Evolutionary conservation across 1,140 invertebrate species (phyloP).

Genomic region (Brachionus koreanus): DNA sequence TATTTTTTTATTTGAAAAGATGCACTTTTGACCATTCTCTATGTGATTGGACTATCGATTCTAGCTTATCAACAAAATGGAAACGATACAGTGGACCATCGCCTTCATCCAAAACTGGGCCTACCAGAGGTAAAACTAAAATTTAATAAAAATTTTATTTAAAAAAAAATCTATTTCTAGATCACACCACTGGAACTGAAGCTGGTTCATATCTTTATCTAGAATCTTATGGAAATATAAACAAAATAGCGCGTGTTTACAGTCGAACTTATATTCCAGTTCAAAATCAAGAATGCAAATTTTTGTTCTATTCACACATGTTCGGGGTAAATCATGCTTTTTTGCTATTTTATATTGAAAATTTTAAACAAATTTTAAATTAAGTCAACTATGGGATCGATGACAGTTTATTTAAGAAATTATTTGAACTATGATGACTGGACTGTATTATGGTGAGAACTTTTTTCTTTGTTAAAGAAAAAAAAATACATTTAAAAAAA

Average conservation of each 20-base stretch:
- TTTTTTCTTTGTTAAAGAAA: not conserved
- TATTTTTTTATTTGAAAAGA: not conserved
- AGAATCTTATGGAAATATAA: conserved; percentile 47
- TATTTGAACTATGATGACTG: not conserved
- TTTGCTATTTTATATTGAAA: not conserved
- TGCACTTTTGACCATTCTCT: conserved; percentile 50
- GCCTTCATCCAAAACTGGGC: conserved; percentile 21
- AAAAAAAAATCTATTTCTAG: conserved; percentile 61
- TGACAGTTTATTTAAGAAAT: conserved; percentile 9
- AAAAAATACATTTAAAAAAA: not conserved
- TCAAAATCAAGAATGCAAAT: not conserved
- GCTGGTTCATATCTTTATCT: conserved; percentile 42
- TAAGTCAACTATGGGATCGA: conserved; percentile 4
- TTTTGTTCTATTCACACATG: conserved; percentile 45
- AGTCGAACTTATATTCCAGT: conserved; percentile 47
- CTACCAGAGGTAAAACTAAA: not conserved
- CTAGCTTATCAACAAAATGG: not conserved
- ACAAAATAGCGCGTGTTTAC: conserved; percentile 49
- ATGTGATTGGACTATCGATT: conserved; percentile 50
- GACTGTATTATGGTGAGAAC: not conserved
- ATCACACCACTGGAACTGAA: conserved; percentile 39
- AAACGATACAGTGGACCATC: conserved; percentile 27
- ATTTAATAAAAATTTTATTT: conserved; percentile 70
- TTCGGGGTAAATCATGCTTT: not conserved
- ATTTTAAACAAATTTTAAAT: not conserved